phyloP scores from a whole-genome alignment of 1,140 invertebrate genomes.

The Mylabris phalerata region DNA sequence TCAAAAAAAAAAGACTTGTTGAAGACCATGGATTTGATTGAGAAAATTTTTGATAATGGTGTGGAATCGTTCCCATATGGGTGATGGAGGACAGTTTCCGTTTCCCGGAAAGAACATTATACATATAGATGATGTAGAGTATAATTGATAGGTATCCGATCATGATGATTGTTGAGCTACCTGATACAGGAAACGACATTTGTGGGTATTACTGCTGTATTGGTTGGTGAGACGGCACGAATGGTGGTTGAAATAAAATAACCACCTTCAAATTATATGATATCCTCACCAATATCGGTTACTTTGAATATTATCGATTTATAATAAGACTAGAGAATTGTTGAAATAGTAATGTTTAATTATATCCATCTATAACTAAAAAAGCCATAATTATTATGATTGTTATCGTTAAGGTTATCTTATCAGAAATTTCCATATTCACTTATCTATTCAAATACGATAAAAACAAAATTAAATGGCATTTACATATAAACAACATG shows the following conservation, averaged over 20 bases:
- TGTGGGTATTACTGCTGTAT: conserved; percentile 11
- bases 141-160: conserved; percentile 17
- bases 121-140: background rate
- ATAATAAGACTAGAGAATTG: no score
- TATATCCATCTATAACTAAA: no score
- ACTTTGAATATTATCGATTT: no score
- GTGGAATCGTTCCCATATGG: conserved; percentile 1
- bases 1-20: background rate
- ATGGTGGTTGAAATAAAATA: no score
- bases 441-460: conserved; percentile 17
- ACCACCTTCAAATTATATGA: no score
- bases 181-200: conserved; percentile 17
- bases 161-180: conserved; percentile 14
- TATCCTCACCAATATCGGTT: no score
- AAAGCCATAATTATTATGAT: no score
- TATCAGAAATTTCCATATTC: conserved; percentile 14
- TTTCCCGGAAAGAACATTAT: conserved; percentile 9
- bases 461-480: conserved; percentile 15
- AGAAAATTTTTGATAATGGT: background rate
- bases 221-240: background rate
- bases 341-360: no score
- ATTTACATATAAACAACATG: conserved; percentile 17
- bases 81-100: background rate
- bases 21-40: background rate
- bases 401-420: conserved; percentile 5